Evolutionary conservation across 1,140 invertebrate species (phyloP).

Genomic region (Nixonia krombeini): DNA sequence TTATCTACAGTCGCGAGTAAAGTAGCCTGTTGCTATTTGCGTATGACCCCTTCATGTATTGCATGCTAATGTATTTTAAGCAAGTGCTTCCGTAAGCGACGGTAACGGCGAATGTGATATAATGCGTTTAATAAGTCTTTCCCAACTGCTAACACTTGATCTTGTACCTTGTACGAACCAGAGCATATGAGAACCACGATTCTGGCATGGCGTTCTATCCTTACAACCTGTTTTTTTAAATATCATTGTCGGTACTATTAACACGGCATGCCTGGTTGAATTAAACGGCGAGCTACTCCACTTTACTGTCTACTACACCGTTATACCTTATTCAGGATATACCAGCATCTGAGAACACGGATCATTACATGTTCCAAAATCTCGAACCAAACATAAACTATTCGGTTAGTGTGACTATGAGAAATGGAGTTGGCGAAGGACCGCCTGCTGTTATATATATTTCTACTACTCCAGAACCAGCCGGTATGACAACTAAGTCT

Average conservation of each 20-base stretch:
- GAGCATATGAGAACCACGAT: conserved; percentile 48
- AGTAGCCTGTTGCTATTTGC: conserved; percentile 41
- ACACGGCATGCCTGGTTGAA: conserved; percentile 42
- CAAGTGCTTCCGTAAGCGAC: conserved; percentile 34
- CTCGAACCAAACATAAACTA: conserved; percentile 83
- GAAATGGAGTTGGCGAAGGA: conserved; percentile 86
- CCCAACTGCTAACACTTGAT: conserved; percentile 14
- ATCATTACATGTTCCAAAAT: conserved; percentile 84
- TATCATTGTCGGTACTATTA: conserved; percentile 21
- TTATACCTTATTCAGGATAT: conserved; percentile 76
- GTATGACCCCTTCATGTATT: conserved; percentile 29
- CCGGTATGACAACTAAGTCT: too few species aligned
- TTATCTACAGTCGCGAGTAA: conserved; percentile 20
- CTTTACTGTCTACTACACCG: background rate
- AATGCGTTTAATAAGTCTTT: too few species aligned
- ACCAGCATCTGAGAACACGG: conserved; percentile 76
- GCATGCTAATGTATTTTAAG: conserved; percentile 36
- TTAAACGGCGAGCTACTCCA: background rate
- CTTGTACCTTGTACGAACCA: conserved; percentile 60
- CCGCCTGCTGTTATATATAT: conserved; percentile 76
- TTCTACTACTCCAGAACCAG: conserved; percentile 77
- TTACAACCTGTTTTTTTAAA: conserved; percentile 30
- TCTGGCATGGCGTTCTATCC: conserved; percentile 68
- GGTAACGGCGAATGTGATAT: conserved; percentile 15
- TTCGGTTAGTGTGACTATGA: conserved; percentile 82